Evolutionary conservation across 2,797 vertebrate species (phyloP).

Genomic region (Tamandua tetradactyla): DNA sequence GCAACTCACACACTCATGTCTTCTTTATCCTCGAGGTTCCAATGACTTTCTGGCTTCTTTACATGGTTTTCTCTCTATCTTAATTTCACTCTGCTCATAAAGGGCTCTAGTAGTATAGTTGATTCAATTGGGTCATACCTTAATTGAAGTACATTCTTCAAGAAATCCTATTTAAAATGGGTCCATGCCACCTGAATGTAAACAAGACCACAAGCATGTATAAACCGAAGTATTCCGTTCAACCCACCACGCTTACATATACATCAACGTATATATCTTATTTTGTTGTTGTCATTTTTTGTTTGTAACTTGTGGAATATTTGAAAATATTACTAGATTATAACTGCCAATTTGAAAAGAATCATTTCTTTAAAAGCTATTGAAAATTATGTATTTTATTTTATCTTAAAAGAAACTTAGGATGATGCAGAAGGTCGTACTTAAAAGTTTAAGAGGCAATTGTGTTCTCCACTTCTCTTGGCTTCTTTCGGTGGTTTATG

Average conservation of each 20-base stretch:
- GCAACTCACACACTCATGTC: too few species aligned
- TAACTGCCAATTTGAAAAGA: conserved; percentile 12
- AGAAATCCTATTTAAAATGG: too few species aligned
- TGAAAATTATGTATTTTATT: conserved; percentile 60
- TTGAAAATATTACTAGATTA: conserved; percentile 30
- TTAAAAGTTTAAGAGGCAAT: conserved; percentile 61
- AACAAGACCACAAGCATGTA: too few species aligned
- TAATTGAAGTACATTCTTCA: too few species aligned
- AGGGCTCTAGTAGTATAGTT: too few species aligned
- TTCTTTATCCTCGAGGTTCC: too few species aligned
- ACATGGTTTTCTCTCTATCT: too few species aligned
- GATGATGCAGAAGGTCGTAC: conserved; percentile 39
- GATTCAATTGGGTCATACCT: too few species aligned
- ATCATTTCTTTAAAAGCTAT: conserved; percentile 33
- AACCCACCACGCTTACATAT: not conserved
- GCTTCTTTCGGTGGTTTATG: conserved; percentile 34
- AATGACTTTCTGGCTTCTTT: too few species aligned
- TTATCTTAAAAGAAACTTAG: conserved; percentile 29
- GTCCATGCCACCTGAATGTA: too few species aligned
- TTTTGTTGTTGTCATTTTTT: not conserved
- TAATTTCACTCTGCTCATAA: too few species aligned
- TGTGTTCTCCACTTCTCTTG: conserved; percentile 42
- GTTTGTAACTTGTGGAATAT: not conserved
- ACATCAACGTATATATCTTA: not conserved
- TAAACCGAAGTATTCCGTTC: too few species aligned